Percentiles rank a stretch among this genome's conserved stretches.
Evolutionary conservation across 2,113 vertebrate species (phyloP).

Genomic region (Ardeotis arabs): DNA sequence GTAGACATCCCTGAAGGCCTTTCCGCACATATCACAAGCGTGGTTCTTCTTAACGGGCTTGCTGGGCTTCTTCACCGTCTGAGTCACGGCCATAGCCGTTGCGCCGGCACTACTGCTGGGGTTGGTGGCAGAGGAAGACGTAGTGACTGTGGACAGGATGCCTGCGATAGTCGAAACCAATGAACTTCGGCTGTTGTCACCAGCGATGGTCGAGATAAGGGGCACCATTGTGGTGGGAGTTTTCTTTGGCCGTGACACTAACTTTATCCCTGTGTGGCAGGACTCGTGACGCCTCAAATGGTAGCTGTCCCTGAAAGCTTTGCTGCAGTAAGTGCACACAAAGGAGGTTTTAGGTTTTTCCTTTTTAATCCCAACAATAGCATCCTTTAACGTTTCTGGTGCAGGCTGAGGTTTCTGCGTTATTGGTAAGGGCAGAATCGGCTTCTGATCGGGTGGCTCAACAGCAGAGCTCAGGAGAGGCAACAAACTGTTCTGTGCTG

Average conservation of each 20-base stretch:
- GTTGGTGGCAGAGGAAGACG: conserved; percentile 89
- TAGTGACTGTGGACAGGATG: conserved; percentile 93
- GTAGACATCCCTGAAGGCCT: conserved; percentile 97
- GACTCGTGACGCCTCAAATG: conserved; percentile 96
- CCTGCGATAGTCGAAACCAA: conserved; percentile 93
- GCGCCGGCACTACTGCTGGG: conserved; percentile 79
- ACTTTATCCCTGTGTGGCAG: conserved; percentile 97
- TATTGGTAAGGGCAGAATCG: conserved; percentile 91
- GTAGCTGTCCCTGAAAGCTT: conserved; percentile 98
- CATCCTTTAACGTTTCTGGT: conserved; percentile 93
- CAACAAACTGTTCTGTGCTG: conserved; percentile 93
- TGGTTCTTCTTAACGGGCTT: conserved; percentile 99
- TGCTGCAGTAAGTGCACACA: conserved; percentile 97
- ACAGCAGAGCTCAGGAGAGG: conserved; percentile 92
- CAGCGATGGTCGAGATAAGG: conserved; percentile 92
- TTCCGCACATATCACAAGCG: conserved; percentile 97
- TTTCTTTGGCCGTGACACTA: conserved; percentile 97
- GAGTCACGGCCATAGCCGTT: conserved; percentile 81
- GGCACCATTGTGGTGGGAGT: conserved; percentile 89
- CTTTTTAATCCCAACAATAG: conserved; percentile 89
- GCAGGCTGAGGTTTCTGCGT: conserved; percentile 93
- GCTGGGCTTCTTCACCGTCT: conserved; percentile 88
- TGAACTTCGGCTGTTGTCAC: conserved; percentile 88
- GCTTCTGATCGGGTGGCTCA: conserved; percentile 95
- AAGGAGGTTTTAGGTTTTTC: conserved; percentile 98